These are phyloP conservation scores for Tetrao urogallus DNA, from an alignment of 2,113 vertebrate species.

Conservation along the genomic window DNA sequence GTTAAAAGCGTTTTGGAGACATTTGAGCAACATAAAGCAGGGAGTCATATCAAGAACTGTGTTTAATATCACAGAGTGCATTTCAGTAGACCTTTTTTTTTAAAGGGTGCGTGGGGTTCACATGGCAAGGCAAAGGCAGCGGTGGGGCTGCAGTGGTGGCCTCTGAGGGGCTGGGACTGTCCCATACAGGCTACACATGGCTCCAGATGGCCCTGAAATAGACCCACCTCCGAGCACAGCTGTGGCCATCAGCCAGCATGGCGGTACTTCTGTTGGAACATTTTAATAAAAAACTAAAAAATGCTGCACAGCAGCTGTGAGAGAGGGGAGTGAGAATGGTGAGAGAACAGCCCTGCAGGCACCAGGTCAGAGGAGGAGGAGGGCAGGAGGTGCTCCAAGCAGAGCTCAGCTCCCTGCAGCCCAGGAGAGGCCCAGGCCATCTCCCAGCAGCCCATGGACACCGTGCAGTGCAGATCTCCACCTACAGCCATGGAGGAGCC, in stretches of 20 bases:
- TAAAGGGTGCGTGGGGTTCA: neutral
- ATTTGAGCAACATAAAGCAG: neutral
- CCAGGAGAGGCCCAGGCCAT: neutral
- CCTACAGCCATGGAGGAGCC: neutral
- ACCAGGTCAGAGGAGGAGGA: neutral
- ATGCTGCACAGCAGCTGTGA: neutral
- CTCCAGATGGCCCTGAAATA: accelerated
- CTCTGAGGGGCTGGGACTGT: neutral
- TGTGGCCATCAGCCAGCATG: neutral
- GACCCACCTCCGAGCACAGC: too few species aligned
- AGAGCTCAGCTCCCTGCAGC: neutral
- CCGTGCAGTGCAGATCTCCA: neutral
- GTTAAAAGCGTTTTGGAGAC: neutral
- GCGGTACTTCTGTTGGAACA: neutral
- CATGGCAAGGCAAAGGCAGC: neutral
- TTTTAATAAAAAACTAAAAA: neutral
- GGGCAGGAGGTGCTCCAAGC: neutral
- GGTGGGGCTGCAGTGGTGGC: accelerated
- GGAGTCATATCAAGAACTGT: neutral
- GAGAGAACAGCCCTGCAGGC: neutral
- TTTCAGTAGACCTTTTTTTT: neutral
- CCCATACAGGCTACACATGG: accelerated
- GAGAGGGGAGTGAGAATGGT: neutral
- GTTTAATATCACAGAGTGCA: neutral
- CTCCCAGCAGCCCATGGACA: neutral